A percentile compares a stretch with the other conserved stretches of the same genome.
These are phyloP conservation scores for Fulmarus glacialis DNA, from an alignment of 2,113 vertebrate species.

Conservation along the genomic window DNA sequence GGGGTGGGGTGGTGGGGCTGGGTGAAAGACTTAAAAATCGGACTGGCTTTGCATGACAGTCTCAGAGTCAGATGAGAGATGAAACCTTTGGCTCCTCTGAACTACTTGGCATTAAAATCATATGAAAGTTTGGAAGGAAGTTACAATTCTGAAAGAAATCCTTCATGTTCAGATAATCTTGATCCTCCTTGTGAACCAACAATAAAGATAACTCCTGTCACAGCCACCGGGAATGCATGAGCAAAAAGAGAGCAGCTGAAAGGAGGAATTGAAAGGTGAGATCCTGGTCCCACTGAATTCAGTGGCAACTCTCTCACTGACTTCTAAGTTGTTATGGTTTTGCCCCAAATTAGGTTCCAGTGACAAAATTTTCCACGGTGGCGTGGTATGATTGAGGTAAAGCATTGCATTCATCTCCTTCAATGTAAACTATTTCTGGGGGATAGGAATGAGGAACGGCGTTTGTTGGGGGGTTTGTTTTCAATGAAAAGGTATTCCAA, in stretches of 20 bases:
- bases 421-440: slow-evolving; percentile 7
- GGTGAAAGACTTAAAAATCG: background rate
- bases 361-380: background rate
- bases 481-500: slow-evolving; percentile 40
- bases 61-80: background rate
- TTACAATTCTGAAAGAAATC: background rate
- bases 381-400: background rate
- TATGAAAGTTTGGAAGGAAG: background rate
- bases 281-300: background rate
- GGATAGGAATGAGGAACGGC: background rate
- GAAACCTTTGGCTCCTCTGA: background rate
- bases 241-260: background rate
- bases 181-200: background rate
- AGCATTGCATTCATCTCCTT: slow-evolving; percentile 40
- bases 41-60: background rate
- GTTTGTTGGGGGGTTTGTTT: background rate
- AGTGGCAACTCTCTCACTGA: background rate
- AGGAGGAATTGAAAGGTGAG: background rate
- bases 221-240: background rate
- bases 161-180: background rate
- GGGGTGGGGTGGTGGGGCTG: background rate
- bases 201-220: background rate
- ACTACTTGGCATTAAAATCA: background rate
- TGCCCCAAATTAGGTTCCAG: background rate
- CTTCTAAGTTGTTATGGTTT: background rate